Percentiles rank a stretch among this genome's conserved stretches.
These are phyloP conservation scores for Drosophila anomalata DNA, from an alignment of 2,888 invertebrate species.

Conservation along the genomic window DNA sequence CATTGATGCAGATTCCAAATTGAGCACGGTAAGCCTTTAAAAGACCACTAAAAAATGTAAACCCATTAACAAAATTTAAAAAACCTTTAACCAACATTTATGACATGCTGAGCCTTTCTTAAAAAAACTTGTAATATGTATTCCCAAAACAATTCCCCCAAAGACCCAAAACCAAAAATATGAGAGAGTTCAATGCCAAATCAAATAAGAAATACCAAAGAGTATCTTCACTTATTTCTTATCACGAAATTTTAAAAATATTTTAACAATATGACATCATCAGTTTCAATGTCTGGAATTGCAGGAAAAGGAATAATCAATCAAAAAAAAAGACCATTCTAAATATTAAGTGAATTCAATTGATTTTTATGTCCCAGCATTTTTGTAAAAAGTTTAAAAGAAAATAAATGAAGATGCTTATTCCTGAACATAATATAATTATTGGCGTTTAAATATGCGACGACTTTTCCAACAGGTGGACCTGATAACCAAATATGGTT, in stretches of 20 bases:
- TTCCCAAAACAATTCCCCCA: not conserved
- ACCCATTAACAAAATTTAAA: not conserved
- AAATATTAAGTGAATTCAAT: not conserved
- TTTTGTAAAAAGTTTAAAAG: not conserved
- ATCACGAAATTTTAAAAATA: not conserved
- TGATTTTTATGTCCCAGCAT: not conserved
- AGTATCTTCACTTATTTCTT: constrained; percentile 1
- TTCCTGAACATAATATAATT: not conserved
- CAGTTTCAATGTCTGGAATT: not conserved
- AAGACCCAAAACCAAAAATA: not conserved
- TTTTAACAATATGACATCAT: not conserved
- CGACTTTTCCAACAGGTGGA: constrained; percentile 10
- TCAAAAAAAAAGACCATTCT: not conserved
- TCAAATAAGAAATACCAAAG: not conserved
- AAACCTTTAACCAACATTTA: not conserved
- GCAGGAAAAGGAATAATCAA: not conserved
- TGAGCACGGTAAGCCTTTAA: constrained; percentile 9
- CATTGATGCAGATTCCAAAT: constrained; percentile 6
- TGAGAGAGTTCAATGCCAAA: not conserved
- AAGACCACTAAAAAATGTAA: not conserved
- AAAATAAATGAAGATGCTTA: constrained; percentile 1
- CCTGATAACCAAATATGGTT: constrained; percentile 44
- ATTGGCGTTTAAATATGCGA: not conserved
- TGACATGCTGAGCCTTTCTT: not conserved
- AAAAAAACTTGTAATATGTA: not conserved